Evolutionary conservation across 2,888 invertebrate genomes (phyloP).

Genomic region (Eupithecia subfuscata): DNA sequence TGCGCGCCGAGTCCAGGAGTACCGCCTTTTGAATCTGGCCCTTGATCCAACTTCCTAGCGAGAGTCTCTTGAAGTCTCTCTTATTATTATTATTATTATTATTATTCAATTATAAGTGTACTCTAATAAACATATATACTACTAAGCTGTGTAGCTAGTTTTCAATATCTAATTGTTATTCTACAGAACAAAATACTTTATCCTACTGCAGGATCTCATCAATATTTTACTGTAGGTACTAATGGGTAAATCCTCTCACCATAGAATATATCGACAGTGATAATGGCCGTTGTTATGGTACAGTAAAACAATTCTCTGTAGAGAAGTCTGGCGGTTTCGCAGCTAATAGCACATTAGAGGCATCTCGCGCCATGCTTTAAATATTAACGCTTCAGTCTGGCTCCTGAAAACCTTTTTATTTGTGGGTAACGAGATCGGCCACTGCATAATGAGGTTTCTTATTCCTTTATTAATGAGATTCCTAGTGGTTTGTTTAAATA

Average conservation of each 20-base stretch:
- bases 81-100: too few species aligned
- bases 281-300: slow-evolving; percentile 9
- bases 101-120: not conserved
- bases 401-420: slow-evolving; percentile 72
- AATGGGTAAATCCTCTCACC: not conserved
- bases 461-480: slow-evolving; percentile 67
- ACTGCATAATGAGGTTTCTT: slow-evolving; percentile 71
- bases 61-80: too few species aligned
- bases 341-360: slow-evolving; percentile 76
- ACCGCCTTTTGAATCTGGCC: too few species aligned
- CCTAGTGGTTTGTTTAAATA: slow-evolving; percentile 59
- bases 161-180: not conserved
- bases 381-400: slow-evolving; percentile 70
- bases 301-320: slow-evolving; percentile 24
- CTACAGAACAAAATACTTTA: not conserved
- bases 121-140: too few species aligned
- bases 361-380: slow-evolving; percentile 67
- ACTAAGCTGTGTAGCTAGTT: not conserved
- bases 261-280: not conserved
- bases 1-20: too few species aligned
- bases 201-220: not conserved
- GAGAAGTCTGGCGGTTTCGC: slow-evolving; percentile 56
- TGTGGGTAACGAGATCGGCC: slow-evolving; percentile 71
- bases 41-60: too few species aligned
- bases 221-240: not conserved